Percentiles rank a stretch among this genome's conserved stretches.
These are phyloP conservation scores for Zonitis immaculata DNA, from an alignment of 2,888 invertebrate species.

Conservation along the genomic window DNA sequence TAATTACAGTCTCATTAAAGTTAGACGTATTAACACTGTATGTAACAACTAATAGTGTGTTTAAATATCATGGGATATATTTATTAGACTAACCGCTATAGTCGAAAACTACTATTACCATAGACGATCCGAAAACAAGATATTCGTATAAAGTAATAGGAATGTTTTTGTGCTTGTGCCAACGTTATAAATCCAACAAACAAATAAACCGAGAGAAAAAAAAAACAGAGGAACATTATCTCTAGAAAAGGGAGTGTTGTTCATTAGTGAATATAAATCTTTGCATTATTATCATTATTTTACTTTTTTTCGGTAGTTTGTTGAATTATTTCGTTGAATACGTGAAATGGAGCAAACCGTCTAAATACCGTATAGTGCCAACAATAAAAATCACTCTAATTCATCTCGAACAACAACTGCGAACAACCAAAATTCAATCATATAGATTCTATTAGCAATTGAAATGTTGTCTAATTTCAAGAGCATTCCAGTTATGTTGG, in stretches of 20 bases:
- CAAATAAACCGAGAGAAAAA: background rate
- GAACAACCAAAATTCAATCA: background rate
- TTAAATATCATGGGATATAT: conserved; percentile 24
- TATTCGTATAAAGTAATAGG: background rate
- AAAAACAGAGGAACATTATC: background rate
- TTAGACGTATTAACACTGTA: conserved; percentile 17
- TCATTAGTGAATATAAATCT: background rate
- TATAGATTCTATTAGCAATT: background rate
- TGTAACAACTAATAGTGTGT: conserved; percentile 21
- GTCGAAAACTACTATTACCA: background rate
- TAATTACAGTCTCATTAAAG: conserved; percentile 26
- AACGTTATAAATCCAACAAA: background rate
- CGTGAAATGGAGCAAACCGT: background rate
- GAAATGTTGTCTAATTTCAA: background rate
- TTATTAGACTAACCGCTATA: conserved; percentile 9
- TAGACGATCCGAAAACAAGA: background rate
- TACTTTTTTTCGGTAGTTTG: background rate
- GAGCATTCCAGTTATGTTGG: background rate
- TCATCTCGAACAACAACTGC: too few relatives aligned
- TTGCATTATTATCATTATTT: background rate
- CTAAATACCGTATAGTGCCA: background rate
- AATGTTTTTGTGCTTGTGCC: background rate
- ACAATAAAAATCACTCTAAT: too few relatives aligned
- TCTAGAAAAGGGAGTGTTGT: background rate
- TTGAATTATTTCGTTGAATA: background rate